Base-by-base conservation (phyloP, 2,888 invertebrate genomes). In the Subacronicta megacephala region DNA sequence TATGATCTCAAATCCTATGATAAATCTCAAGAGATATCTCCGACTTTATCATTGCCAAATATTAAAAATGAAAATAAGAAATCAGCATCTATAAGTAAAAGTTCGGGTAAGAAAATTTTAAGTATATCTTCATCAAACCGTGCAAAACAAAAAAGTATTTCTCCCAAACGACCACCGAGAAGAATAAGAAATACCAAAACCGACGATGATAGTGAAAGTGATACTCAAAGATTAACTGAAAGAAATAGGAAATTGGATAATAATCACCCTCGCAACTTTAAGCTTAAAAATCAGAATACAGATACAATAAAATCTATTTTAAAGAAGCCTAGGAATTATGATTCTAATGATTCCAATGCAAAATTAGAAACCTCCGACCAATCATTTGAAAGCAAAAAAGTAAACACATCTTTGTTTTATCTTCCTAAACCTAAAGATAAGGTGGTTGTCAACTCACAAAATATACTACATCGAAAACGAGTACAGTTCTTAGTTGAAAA, bases 401-500 rank as follows among this genome's bases (percentile, higher is more conserved):
- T 75, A 6, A 90, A 90, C 70, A 77, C 88, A 15, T 95, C 96
- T 51, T 95, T 95, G 72, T 96, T 96, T 91, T 96, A 96, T 88
- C 87, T 96, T 66, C 96, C 95, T 29, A 95, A 95, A 77, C 94
- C 91, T 62, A 93, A 87, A 81, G 92, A 90, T 60, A 93, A 91
- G 77, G 79, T 83, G 40, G 53, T 78, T 31, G 66, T 82, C 45
- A 80, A 80, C 43, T 63, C 90, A 10, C 88, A 89, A 66, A 89
- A 86, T 70, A 81, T 89, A 20, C 75, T 89, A 50, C 94, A 95
- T 79, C 95, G 96, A 80, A 96, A 96, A 94, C 95, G 96, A 80
- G 96, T 96, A 62, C 96, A 96, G 84, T 96, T 96, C 91, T 90
- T 96, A 79, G 96, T 96, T 42, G 96, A 96, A 90, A 96, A 95